Conservation (phyloP, 2,888 invertebrate species). For the Zaprionus bogoriensis region DNA sequence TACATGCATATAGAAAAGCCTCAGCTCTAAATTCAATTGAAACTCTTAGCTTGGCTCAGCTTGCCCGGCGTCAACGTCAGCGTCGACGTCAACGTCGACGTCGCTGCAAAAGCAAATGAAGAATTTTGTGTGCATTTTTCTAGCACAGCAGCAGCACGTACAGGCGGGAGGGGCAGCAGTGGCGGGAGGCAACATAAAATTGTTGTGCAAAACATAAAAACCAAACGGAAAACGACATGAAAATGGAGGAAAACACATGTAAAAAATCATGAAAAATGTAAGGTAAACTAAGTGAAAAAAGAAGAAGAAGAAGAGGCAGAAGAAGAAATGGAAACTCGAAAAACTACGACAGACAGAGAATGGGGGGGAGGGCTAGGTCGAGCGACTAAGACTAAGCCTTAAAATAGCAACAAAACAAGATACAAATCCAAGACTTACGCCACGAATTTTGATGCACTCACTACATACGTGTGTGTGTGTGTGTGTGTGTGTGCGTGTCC, state of each 20-base stretch:
- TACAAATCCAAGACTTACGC: slow-evolving; percentile 45
- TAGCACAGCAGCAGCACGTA: slow-evolving; percentile 64
- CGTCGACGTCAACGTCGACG: slow-evolving; percentile 17
- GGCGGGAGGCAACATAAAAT: slow-evolving; percentile 63
- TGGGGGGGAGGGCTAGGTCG: background rate
- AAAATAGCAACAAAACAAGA: slow-evolving; percentile 31
- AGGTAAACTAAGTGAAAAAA: slow-evolving; percentile 63
- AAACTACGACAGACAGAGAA: slow-evolving; percentile 7
- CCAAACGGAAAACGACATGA: slow-evolving; percentile 69
- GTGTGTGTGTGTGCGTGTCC: slow-evolving; percentile 20
- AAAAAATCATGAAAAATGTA: slow-evolving; percentile 69
- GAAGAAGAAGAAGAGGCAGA: no score
- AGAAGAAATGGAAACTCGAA: slow-evolving; percentile 30
- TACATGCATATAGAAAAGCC: slow-evolving; percentile 26
- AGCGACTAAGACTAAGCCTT: background rate
- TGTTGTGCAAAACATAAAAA: slow-evolving; percentile 73
- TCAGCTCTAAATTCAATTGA: slow-evolving; percentile 74
- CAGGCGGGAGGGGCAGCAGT: slow-evolving; percentile 10
- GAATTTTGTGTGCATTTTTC: slow-evolving; percentile 74
- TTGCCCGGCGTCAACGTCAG: slow-evolving; percentile 19
- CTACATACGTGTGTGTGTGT: slow-evolving; percentile 21
- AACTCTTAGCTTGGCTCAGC: slow-evolving; percentile 61
- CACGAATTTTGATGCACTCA: slow-evolving; percentile 74
- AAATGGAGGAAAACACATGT: slow-evolving; percentile 40
- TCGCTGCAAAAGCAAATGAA: slow-evolving; percentile 58